These are phyloP conservation scores for Drosophila tsacasi DNA, from an alignment of 1,140 invertebrate species.

Conservation along the genomic window DNA sequence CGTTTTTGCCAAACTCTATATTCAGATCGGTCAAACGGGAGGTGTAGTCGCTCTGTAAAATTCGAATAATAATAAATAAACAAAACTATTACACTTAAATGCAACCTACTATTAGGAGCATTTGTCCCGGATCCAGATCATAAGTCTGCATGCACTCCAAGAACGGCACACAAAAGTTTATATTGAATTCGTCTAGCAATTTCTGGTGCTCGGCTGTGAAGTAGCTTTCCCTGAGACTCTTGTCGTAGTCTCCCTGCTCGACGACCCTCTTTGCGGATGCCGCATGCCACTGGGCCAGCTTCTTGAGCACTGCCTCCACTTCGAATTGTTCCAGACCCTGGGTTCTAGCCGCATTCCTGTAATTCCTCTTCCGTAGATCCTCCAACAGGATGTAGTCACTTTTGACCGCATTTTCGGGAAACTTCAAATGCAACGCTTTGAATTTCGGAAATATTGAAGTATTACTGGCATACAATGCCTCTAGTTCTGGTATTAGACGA, in stretches of 20 bases:
- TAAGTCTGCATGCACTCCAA: conserved; percentile 72
- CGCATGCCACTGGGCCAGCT: conserved; percentile 87
- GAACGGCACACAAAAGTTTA: conserved; percentile 61
- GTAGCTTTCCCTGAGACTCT: conserved; percentile 57
- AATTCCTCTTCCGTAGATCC: conserved; percentile 48
- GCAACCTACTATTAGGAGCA: conserved; percentile 56
- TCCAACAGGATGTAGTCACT: conserved; percentile 70
- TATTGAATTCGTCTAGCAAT: conserved; percentile 59
- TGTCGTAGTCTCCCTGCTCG: conserved; percentile 53
- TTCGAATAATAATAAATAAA: background rate
- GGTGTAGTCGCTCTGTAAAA: conserved; percentile 63
- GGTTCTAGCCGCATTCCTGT: conserved; percentile 85
- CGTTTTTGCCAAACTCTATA: conserved; percentile 59
- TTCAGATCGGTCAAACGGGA: conserved; percentile 63
- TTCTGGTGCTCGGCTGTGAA: conserved; percentile 55
- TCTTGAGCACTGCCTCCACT: conserved; percentile 85
- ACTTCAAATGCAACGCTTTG: conserved; percentile 57
- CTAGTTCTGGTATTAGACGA: conserved; percentile 62
- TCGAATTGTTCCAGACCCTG: conserved; percentile 86
- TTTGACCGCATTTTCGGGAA: conserved; percentile 36
- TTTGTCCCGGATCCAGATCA: conserved; percentile 53
- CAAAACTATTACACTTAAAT: background rate
- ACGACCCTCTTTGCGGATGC: conserved; percentile 64
- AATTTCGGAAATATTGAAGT: conserved; percentile 54
- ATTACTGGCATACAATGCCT: conserved; percentile 54